Conservation (phyloP, 1,140 invertebrate genomes). For the Pararge aegeria region DNA sequence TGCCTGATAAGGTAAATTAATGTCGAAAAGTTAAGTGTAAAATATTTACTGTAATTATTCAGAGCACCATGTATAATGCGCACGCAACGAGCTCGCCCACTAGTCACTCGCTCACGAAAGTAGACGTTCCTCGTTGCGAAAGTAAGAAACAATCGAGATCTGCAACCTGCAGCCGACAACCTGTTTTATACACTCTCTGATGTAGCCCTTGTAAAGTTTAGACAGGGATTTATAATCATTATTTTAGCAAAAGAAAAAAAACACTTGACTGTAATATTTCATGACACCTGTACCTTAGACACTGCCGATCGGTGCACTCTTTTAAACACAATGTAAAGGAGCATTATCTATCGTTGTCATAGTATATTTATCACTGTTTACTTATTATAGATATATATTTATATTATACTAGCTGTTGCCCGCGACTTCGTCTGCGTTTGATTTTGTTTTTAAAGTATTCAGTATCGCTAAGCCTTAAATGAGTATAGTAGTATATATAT, state of each 20-base stretch:
- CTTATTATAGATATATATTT: too few relatives aligned
- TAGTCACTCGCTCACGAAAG: slow-evolving; percentile 45
- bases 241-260: neutral
- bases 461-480: too few relatives aligned
- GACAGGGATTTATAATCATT: neutral
- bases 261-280: neutral
- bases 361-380: too few relatives aligned
- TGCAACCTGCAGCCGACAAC: slow-evolving; percentile 38
- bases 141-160: slow-evolving; percentile 55
- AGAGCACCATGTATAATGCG: slow-evolving; percentile 39
- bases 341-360: too few relatives aligned
- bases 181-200: slow-evolving; percentile 1
- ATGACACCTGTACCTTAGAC: too few relatives aligned
- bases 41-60: neutral
- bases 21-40: neutral
- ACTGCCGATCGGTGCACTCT: too few relatives aligned
- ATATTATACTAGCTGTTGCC: too few relatives aligned
- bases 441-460: too few relatives aligned
- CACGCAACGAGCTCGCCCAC: slow-evolving; percentile 41
- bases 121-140: slow-evolving; percentile 56
- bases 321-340: too few relatives aligned
- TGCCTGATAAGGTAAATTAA: too few relatives aligned
- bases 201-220: neutral
- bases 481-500: too few relatives aligned
- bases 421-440: too few relatives aligned